These are phyloP conservation scores for Staurois parvus DNA, from an alignment of 2,797 vertebrate species.

Conservation along the genomic window DNA sequence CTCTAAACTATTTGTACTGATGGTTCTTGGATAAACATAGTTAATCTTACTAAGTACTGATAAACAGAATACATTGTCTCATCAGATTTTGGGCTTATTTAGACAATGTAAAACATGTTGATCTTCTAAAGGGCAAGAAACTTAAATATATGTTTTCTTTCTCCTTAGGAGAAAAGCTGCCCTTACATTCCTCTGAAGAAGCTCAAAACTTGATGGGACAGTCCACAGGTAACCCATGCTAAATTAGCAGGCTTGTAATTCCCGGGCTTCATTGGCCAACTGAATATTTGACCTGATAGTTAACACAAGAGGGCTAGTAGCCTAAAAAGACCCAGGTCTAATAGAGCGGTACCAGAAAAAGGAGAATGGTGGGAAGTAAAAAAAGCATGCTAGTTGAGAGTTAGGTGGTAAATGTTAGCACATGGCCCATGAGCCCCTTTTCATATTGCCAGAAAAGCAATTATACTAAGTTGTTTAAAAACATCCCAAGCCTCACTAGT, in stretches of 20 bases:
- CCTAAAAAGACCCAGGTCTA: neutral
- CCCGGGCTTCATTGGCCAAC: neutral
- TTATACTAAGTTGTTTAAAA: too few relatives aligned
- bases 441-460: neutral
- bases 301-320: too few relatives aligned
- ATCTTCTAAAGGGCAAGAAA: constrained; percentile 83
- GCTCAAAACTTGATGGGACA: constrained; percentile 88
- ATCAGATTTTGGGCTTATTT: constrained; percentile 85
- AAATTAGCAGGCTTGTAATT: neutral
- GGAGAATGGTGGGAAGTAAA: neutral
- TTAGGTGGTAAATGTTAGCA: neutral
- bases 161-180: constrained; percentile 88
- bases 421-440: neutral
- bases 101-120: constrained; percentile 80
- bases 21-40: constrained; percentile 3
- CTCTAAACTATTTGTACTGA: constrained; percentile 3
- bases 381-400: neutral
- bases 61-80: constrained; percentile 59
- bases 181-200: constrained; percentile 87
- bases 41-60: neutral
- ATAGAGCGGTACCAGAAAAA: neutral
- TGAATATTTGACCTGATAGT: neutral
- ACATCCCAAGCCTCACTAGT: neutral
- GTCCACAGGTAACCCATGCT: constrained; percentile 77
- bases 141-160: constrained; percentile 83